Conservation (phyloP, 2,888 invertebrate genomes). For the Cerceris rybyensis region DNA sequence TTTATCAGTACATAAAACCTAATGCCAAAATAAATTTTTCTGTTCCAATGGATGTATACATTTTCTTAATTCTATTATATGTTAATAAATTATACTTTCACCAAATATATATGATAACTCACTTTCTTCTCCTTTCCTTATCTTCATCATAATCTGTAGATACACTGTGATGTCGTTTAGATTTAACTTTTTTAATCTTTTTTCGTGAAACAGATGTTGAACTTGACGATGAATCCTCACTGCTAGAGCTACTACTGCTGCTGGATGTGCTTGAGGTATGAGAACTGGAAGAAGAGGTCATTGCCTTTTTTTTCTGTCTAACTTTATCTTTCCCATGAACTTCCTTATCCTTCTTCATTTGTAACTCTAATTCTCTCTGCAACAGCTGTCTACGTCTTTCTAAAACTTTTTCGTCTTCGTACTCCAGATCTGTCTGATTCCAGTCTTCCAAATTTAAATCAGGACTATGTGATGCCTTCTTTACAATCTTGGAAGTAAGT, state of each 20-base stretch:
- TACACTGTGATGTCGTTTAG: conserved; percentile 85
- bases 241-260: conserved; percentile 84
- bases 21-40: not conserved
- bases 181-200: conserved; percentile 82
- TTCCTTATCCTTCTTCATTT: conserved; percentile 90
- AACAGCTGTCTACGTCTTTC: conserved; percentile 89
- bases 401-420: conserved; percentile 90
- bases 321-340: conserved; percentile 86
- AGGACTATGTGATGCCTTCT: conserved; percentile 83
- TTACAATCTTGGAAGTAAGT: conserved; percentile 86
- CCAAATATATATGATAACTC: conserved; percentile 14
- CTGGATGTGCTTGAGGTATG: conserved; percentile 86
- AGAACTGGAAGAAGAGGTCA: conserved; percentile 87
- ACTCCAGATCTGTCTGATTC: conserved; percentile 91
- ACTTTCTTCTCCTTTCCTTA: conserved; percentile 82
- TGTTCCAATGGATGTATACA: no score
- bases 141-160: conserved; percentile 87
- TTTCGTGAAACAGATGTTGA: conserved; percentile 85
- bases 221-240: conserved; percentile 85
- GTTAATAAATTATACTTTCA: not conserved
- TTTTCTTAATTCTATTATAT: no score
- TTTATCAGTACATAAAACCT: not conserved
- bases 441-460: conserved; percentile 88
- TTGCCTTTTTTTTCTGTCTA: conserved; percentile 86
- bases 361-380: conserved; percentile 90